Conservation (phyloP, 2,888 invertebrate species). For the Cyclophora albipunctata region DNA sequence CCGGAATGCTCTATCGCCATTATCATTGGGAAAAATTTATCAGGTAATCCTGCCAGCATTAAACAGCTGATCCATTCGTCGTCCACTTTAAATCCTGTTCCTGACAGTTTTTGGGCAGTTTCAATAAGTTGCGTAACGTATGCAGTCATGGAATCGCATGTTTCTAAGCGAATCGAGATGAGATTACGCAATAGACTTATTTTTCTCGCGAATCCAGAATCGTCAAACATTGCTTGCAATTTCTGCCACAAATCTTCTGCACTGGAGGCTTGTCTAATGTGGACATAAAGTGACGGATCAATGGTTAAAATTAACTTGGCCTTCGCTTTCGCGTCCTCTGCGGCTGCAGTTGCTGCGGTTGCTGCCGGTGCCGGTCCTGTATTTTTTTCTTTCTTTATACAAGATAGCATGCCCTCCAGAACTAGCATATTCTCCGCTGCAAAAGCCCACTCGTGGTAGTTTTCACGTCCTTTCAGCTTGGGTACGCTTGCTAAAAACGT, state of each 20-base stretch:
- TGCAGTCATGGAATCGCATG: constrained; percentile 11
- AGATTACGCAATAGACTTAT: constrained; percentile 13
- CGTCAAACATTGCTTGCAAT: constrained; percentile 3
- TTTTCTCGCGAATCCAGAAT: constrained; percentile 16
- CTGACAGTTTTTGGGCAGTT: constrained; percentile 1
- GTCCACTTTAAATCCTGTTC: constrained; percentile 2
- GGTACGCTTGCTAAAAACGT: not conserved
- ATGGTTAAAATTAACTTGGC: constrained; percentile 1
- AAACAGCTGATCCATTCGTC: constrained; percentile 13
- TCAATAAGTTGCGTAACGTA: constrained; percentile 6
- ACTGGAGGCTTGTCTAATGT: not conserved
- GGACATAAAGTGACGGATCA: not conserved
- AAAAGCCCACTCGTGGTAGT: constrained; percentile 3
- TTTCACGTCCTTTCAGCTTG: constrained; percentile 3
- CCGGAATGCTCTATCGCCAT: constrained; percentile 15
- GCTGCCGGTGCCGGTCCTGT: not conserved
- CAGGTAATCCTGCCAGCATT: constrained; percentile 12
- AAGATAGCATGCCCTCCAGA: not conserved
- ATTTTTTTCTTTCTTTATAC: not conserved
- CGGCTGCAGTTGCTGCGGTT: not conserved
- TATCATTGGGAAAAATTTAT: constrained; percentile 11
- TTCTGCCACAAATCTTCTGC: not conserved
- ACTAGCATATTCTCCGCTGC: constrained; percentile 3
- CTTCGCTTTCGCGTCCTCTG: not conserved
- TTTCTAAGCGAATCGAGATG: constrained; percentile 13